Base-by-base conservation (phyloP, 2,888 invertebrate genomes). In the Calameuta idolon region DNA sequence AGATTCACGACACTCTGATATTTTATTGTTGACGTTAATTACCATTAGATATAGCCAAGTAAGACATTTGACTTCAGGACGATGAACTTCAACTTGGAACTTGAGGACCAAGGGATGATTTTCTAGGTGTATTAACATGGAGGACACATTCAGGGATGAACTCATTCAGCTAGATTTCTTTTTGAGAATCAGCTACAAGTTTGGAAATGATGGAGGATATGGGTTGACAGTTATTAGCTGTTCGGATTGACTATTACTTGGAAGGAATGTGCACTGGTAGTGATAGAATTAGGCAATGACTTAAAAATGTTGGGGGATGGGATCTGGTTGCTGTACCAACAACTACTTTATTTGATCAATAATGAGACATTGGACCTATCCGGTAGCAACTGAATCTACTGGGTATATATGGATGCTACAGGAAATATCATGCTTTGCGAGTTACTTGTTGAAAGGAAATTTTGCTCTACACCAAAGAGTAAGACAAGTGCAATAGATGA, bases 331-430 rank as follows among this genome's bases (percentile, higher is more conserved):
- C 71, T 34, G 34, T 30, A 69, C 40, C 34, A 75, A 69, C 69
- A 35, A 73, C 76, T 75, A 76, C 71, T 78, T 76, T 78, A 78
- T 78, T 78, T 78, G 68, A 78, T 78, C 78, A 68, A 78, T 78
- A 78, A 76, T 75, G 33, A 75, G 55, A 37, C n/a, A 37, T 35
- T 55, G 11, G 3, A 12, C 15, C 34, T 71, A 15, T 34, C 15
- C 30, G 5, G 23, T 55, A 55, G 55, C 55, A 55, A 55, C 15
- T 55, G 55, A 55, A 23, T 55, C 55, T 55, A 55, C 55, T 55
- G 9, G 5, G 55, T 9, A 23, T 23, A 55, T 55, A 55, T 55
- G 23, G 9, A 55, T 55, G 23, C 55, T 55, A 55, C 23, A 55
- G 23, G 55, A 23, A 55, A 55, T 23, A 55, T 55, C 55, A 55